Evolutionary conservation across 2,113 vertebrate genomes (phyloP).

Genomic region (Calidris pugnax): DNA sequence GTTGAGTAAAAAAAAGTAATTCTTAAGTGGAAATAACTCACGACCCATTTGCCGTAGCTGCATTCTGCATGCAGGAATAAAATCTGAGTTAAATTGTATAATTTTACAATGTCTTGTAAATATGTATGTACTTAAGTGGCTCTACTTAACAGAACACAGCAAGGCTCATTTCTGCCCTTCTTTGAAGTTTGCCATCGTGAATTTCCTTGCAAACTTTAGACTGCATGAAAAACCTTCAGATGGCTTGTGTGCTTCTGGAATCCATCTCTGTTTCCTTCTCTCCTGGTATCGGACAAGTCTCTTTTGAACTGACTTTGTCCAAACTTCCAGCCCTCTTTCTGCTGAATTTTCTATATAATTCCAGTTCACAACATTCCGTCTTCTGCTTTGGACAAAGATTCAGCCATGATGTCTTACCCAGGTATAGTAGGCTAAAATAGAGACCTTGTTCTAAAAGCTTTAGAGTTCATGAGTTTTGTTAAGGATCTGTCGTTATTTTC

Average conservation of each 20-base stretch:
- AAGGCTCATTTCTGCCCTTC: background rate
- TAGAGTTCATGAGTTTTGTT: background rate
- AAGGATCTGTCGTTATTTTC: background rate
- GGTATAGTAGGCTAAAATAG: background rate
- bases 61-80: background rate
- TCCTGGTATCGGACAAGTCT: background rate
- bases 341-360: background rate
- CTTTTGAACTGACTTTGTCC: background rate
- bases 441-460: background rate
- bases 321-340: background rate
- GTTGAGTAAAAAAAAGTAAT: background rate
- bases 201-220: background rate
- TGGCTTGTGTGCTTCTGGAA: background rate
- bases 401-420: background rate
- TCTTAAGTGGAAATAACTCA: background rate
- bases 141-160: background rate
- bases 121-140: background rate
- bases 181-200: background rate
- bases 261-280: background rate
- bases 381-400: background rate
- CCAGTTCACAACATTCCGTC: background rate
- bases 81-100: background rate
- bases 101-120: background rate
- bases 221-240: rapidly evolving
- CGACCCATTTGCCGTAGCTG: background rate